These are phyloP conservation scores for Clupea harengus DNA, from an alignment of 2,113 vertebrate genomes.

Conservation along the genomic window DNA sequence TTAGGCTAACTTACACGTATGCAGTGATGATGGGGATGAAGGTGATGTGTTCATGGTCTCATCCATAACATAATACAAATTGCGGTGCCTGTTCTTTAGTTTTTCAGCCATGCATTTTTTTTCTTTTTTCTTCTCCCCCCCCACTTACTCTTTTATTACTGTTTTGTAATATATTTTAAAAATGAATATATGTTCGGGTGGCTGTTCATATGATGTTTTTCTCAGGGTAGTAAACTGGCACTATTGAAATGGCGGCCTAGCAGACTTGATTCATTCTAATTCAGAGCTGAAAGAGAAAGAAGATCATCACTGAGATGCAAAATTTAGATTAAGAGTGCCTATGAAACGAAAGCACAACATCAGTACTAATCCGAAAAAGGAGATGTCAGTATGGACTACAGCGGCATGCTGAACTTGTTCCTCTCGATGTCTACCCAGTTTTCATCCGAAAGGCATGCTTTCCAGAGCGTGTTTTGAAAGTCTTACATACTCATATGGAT, in stretches of 20 bases:
- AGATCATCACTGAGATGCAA: background rate
- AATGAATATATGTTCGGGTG: background rate
- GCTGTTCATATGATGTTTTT: background rate
- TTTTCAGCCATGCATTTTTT: background rate
- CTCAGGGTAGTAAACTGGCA: background rate
- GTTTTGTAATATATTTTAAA: background rate
- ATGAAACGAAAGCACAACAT: constrained; percentile 1
- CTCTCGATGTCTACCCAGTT: background rate
- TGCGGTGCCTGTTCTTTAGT: background rate
- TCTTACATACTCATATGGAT: background rate
- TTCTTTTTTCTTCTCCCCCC: background rate
- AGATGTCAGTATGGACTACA: background rate
- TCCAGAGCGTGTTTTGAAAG: background rate
- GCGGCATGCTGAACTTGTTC: background rate
- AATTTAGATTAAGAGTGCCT: background rate
- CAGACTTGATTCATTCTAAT: background rate
- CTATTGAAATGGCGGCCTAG: background rate
- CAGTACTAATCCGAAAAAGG: background rate
- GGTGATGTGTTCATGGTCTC: background rate
- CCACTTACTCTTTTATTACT: background rate
- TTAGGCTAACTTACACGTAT: background rate
- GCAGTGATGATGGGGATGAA: background rate
- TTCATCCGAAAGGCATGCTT: background rate
- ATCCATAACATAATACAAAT: background rate
- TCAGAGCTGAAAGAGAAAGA: background rate